phyloP scores from a whole-genome alignment of 2,797 vertebrate species.

The Naso thynnoides region DNA sequence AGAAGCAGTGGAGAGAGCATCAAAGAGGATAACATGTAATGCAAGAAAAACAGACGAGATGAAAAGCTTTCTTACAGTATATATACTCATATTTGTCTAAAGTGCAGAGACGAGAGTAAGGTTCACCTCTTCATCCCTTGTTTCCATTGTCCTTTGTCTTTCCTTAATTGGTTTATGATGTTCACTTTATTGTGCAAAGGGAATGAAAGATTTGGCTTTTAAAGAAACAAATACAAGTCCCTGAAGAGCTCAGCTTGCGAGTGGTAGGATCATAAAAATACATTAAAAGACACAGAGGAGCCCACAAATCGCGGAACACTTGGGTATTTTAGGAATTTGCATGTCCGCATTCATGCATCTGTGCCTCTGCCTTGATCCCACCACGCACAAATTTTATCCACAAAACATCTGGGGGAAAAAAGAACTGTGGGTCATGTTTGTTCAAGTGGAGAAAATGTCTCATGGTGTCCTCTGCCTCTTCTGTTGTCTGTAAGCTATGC shows the following conservation, averaged over 20 bases:
- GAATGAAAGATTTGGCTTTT: constrained; percentile 46
- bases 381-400: constrained; percentile 46
- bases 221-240: constrained; percentile 58
- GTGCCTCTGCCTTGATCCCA: constrained; percentile 43
- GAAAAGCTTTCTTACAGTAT: not conserved
- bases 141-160: constrained; percentile 32
- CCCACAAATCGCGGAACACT: constrained; percentile 23
- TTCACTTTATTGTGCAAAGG: constrained; percentile 50
- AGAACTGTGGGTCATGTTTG: constrained; percentile 57
- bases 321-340: constrained; percentile 58
- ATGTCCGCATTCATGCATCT: constrained; percentile 43
- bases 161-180: constrained; percentile 60
- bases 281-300: constrained; percentile 57
- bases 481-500: constrained; percentile 35
- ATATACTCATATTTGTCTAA: not conserved
- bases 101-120: constrained; percentile 21
- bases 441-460: constrained; percentile 63
- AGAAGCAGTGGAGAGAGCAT: constrained; percentile 9
- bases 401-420: constrained; percentile 49
- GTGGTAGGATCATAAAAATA: constrained; percentile 62
- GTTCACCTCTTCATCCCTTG: constrained; percentile 32
- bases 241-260: constrained; percentile 46
- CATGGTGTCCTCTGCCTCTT: constrained; percentile 45
- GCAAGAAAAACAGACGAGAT: constrained; percentile 9
- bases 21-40: constrained; percentile 8